phyloP scores from a whole-genome alignment of 2,113 vertebrate genomes.

The Oryzias melastigma region DNA sequence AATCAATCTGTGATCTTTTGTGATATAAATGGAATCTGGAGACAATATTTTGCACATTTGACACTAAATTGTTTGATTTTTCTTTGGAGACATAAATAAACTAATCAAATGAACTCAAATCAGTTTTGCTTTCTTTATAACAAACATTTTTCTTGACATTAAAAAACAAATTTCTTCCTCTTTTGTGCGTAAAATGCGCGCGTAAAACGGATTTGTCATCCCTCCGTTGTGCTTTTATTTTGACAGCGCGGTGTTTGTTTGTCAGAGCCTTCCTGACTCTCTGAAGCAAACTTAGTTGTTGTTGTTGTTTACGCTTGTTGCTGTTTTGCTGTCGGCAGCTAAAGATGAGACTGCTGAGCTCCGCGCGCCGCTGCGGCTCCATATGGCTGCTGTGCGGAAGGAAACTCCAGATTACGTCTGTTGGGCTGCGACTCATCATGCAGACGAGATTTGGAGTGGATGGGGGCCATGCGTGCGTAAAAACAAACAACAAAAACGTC shows the following conservation, averaged over 20 bases:
- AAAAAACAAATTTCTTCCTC: too few relatives aligned
- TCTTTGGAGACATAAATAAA: too few relatives aligned
- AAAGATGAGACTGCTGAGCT: not conserved
- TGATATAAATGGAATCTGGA: too few relatives aligned
- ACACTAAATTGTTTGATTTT: too few relatives aligned
- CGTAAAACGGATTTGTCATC: too few relatives aligned
- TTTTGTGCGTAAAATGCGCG: too few relatives aligned
- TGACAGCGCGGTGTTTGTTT: not conserved
- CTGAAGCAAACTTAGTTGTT: slow-evolving; percentile 8
- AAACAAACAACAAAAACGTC: not conserved
- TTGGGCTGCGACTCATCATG: slow-evolving; percentile 14
- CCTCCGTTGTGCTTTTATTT: slow-evolving; percentile 23
- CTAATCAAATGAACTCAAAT: too few relatives aligned
- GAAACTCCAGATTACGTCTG: slow-evolving; percentile 23
- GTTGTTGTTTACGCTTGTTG: slow-evolving; percentile 22
- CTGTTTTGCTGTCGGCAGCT: slow-evolving; percentile 19
- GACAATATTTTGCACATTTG: too few relatives aligned
- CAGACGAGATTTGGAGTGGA: slow-evolving; percentile 16
- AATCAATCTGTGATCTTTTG: too few relatives aligned
- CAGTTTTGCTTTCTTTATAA: too few relatives aligned
- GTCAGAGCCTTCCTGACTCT: not conserved
- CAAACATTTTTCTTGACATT: too few relatives aligned
- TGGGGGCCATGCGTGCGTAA: not conserved
- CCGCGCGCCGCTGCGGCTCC: slow-evolving; percentile 2
- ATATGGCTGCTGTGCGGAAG: slow-evolving; percentile 19